Evolutionary conservation across 2,113 vertebrate species (phyloP).

Genomic region (Nycticryphes semicollaris): DNA sequence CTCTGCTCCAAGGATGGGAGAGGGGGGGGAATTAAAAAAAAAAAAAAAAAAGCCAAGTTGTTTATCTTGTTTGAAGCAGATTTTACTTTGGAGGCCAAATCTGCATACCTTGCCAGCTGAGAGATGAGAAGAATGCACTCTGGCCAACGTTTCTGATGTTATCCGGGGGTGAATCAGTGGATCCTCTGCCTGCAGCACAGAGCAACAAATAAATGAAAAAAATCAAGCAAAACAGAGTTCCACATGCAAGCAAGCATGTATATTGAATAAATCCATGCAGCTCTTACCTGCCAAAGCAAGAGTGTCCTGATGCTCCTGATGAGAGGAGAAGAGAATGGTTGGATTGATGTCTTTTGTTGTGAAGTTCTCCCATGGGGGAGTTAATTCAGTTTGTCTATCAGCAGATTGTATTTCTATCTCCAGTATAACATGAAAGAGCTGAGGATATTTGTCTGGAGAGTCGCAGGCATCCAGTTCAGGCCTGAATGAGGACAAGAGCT

Average conservation of each 20-base stretch:
- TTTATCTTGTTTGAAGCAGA: background rate
- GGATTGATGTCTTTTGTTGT: constrained; percentile 92
- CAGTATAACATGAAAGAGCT: constrained; percentile 92
- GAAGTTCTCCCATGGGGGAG: constrained; percentile 97
- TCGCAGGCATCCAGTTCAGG: constrained; percentile 96
- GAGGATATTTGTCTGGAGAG: constrained; percentile 96
- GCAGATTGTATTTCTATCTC: constrained; percentile 90
- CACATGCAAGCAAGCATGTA: accelerated
- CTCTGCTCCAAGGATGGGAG: background rate
- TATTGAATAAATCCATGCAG: background rate
- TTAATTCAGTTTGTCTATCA: constrained; percentile 92
- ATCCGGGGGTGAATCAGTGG: constrained; percentile 72
- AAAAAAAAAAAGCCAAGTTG: background rate
- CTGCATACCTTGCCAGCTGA: constrained; percentile 82
- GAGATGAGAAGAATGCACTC: constrained; percentile 81
- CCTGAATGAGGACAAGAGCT: constrained; percentile 66
- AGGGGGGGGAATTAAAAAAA: background rate
- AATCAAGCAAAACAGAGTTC: background rate
- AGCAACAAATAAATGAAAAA: background rate
- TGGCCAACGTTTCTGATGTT: constrained; percentile 77
- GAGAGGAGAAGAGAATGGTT: constrained; percentile 92
- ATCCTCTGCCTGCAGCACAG: constrained; percentile 73
- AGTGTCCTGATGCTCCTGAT: constrained; percentile 94
- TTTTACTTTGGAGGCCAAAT: background rate
- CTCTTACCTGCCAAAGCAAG: constrained; percentile 85